These are phyloP conservation scores for Vesta saturnalis DNA, from an alignment of 2,888 invertebrate genomes.

Conservation along the genomic window DNA sequence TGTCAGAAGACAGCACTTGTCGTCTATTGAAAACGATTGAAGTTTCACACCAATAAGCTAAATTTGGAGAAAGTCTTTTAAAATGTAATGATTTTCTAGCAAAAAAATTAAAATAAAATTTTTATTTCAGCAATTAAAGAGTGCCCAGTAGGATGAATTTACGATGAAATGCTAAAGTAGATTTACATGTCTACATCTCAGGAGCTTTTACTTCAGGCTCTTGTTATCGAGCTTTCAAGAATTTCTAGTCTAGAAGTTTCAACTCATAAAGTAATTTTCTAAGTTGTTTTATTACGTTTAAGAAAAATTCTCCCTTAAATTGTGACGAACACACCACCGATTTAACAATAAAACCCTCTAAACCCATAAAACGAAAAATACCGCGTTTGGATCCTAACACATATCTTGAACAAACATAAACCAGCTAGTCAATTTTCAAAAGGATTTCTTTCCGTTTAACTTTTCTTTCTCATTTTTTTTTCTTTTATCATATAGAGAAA, in stretches of 20 bases:
- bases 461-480: slow-evolving; percentile 8
- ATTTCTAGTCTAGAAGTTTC: slow-evolving; percentile 17
- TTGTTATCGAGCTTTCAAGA: slow-evolving; percentile 21
- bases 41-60: slow-evolving; percentile 20
- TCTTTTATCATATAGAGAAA: neutral
- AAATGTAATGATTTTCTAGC: no score
- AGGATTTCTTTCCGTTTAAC: slow-evolving; percentile 13
- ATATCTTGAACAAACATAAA: slow-evolving; percentile 47
- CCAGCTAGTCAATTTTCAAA: slow-evolving; percentile 20
- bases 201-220: slow-evolving; percentile 22
- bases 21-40: slow-evolving; percentile 44
- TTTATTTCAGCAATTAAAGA: neutral
- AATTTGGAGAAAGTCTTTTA: slow-evolving; percentile 15
- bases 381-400: slow-evolving; percentile 50
- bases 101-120: slow-evolving; percentile 13
- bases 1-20: slow-evolving; percentile 49
- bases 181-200: slow-evolving; percentile 23
- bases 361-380: slow-evolving; percentile 56
- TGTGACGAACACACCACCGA: slow-evolving; percentile 50
- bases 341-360: slow-evolving; percentile 54
- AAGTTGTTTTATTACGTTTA: slow-evolving; percentile 1
- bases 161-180: slow-evolving; percentile 16
- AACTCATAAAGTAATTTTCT: slow-evolving; percentile 3
- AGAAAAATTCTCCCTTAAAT: neutral
- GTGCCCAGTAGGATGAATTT: slow-evolving; percentile 7